A percentile compares a stretch with the other conserved stretches of the same genome.
These are phyloP conservation scores for Neotoma lepida DNA, from an alignment of 2,113 vertebrate species.

Conservation along the genomic window DNA sequence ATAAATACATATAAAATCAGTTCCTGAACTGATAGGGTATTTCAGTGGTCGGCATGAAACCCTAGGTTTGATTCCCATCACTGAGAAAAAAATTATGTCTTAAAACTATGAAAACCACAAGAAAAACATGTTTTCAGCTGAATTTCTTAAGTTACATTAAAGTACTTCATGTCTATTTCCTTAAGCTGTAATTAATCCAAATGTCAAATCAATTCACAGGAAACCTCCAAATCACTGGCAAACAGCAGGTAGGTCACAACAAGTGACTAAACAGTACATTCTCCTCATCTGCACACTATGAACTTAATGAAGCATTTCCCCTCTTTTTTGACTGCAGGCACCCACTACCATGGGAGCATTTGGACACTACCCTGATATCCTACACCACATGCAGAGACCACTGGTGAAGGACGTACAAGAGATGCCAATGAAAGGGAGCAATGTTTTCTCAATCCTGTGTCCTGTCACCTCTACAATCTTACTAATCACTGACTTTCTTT, in stretches of 20 bases:
- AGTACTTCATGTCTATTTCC: not conserved
- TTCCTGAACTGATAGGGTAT: not conserved
- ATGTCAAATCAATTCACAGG: slow-evolving; percentile 35
- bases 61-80: not conserved
- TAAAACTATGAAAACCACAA: slow-evolving; percentile 41
- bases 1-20: not conserved
- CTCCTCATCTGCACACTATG: not conserved
- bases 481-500: not conserved
- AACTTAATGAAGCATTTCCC: not conserved
- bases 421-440: not conserved
- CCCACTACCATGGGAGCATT: not conserved
- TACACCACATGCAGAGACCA: not conserved
- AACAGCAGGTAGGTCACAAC: not conserved
- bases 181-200: slow-evolving; percentile 3
- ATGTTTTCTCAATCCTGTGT: not conserved
- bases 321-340: not conserved
- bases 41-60: not conserved
- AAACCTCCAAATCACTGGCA: not conserved
- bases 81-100: not conserved
- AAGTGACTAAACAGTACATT: not conserved
- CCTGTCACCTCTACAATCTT: not conserved
- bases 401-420: not conserved
- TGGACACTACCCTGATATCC: accelerated
- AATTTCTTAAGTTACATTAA: slow-evolving; percentile 23
- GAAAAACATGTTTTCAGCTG: slow-evolving; percentile 20